Evolutionary conservation across 2,797 vertebrate species (phyloP).

Genomic region (Iguana delicatissima): DNA sequence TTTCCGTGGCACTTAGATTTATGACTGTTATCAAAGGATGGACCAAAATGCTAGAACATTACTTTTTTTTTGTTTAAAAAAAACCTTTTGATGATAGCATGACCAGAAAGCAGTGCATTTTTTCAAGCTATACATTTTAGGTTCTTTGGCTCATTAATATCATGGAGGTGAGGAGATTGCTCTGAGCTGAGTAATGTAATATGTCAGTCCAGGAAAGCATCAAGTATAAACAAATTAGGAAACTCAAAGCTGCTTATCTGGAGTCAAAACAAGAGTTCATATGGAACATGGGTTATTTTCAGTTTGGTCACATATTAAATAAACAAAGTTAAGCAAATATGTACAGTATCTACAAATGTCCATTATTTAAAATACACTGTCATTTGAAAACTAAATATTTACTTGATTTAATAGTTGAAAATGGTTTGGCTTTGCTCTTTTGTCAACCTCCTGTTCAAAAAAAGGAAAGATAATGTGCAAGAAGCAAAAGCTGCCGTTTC

Average conservation of each 20-base stretch:
- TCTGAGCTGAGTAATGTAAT: constrained; percentile 21
- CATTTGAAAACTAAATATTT: constrained; percentile 70
- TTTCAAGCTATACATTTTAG: background rate
- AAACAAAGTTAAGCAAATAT: constrained; percentile 72
- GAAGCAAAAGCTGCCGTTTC: constrained; percentile 34
- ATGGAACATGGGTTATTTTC: constrained; percentile 57
- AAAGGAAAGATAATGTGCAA: constrained; percentile 47
- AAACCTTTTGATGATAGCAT: background rate
- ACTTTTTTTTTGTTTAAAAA: background rate
- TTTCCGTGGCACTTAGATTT: background rate
- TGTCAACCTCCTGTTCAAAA: constrained; percentile 27
- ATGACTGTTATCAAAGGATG: background rate
- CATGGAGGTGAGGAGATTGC: background rate
- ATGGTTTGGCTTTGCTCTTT: constrained; percentile 59
- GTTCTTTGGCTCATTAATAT: constrained; percentile 39
- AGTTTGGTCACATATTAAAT: constrained; percentile 62
- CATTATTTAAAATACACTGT: constrained; percentile 66
- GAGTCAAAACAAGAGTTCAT: constrained; percentile 69
- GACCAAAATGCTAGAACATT: constrained; percentile 6
- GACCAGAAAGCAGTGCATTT: constrained; percentile 17
- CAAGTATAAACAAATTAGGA: constrained; percentile 70
- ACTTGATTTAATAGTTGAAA: constrained; percentile 64
- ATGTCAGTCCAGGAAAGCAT: constrained; percentile 43
- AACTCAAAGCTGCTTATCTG: constrained; percentile 59
- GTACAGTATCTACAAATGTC: constrained; percentile 56